Evolutionary conservation across 2,888 invertebrate species (phyloP), one percentile per base, ranked within the genome.

Genomic region (Hemistola chrysoprasaria): DNA sequence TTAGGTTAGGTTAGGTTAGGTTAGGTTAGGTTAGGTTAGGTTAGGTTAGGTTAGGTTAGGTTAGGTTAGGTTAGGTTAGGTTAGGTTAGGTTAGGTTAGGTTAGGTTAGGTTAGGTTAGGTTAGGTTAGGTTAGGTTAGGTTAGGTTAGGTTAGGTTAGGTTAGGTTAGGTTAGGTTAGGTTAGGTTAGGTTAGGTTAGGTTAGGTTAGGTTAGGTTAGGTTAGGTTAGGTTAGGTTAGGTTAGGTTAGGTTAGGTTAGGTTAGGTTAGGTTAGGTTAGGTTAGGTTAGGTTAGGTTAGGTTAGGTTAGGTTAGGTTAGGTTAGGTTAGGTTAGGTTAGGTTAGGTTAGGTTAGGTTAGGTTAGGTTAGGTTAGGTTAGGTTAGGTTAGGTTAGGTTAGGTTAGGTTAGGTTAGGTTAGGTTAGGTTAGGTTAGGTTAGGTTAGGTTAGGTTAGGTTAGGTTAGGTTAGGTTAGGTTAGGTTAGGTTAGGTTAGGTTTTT

Each of bases 301-400:
- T 25, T 25, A 25, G 25, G 25, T 25, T 47, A 37, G 43, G 43
- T 50, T 47, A 38, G 43, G 46, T 50, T 50, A 38, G 43, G 45
- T 46, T 50, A 40, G 43, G 45, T 50, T 46, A 40, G 46, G 46
- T 50, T 46, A 40, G 46, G 50, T 50, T 47, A 32, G 45, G 45
- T 49, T 49, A 39, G 45, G 49, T 49, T 49, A 42, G 45, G 49
- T 49, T 49, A 41, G 41, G 48, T 49, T 49, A 41, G 44, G 48
- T 49, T 49, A 39, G 44, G 48, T 49, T 49, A 41, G 44, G 44
- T 49, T 48, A 40, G 40, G 43, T 48, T 44, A 39, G 41, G 45
- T 45, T 49, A 7, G n/a, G n/a, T n/a, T n/a, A n/a, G n/a, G n/a
- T n/a, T 34, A 34, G 34, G 34, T 34, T 34, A 34, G 34, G 34